Evolutionary conservation across 2,797 vertebrate species (phyloP).

Genomic region (Peromyscus melanophrys): DNA sequence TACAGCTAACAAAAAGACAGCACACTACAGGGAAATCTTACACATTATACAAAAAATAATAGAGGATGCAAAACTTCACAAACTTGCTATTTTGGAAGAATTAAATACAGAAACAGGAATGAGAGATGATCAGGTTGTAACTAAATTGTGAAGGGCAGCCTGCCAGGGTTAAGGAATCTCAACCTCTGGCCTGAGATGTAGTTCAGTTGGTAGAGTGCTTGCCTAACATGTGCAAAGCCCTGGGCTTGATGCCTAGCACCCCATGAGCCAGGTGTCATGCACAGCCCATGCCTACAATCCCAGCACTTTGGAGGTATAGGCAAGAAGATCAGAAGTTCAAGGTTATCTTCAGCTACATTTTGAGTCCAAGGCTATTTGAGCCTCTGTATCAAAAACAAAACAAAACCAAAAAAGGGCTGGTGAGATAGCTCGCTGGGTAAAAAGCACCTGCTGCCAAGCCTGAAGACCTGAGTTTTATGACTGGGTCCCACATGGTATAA

Average conservation of each 20-base stretch:
- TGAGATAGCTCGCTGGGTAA: background rate
- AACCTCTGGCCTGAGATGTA: background rate
- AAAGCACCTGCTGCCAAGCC: background rate
- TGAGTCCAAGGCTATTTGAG: background rate
- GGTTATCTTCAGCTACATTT: background rate
- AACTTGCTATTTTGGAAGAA: slow-evolving; percentile 56
- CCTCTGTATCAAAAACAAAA: background rate
- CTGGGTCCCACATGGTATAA: no score
- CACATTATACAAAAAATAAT: slow-evolving; percentile 51
- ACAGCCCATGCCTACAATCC: background rate
- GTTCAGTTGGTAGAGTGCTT: background rate
- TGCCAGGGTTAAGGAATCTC: slow-evolving; percentile 53
- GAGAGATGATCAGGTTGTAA: slow-evolving; percentile 19
- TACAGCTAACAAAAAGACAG: slow-evolving; percentile 39
- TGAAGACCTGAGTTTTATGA: background rate
- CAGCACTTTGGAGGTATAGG: background rate
- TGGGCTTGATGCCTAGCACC: background rate
- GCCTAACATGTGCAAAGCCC: background rate
- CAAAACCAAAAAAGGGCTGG: background rate
- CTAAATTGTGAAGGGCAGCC: background rate
- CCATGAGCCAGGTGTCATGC: background rate
- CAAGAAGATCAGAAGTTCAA: background rate
- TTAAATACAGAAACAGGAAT: background rate
- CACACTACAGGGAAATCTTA: slow-evolving; percentile 40
- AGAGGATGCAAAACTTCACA: background rate